Evolutionary conservation across 2,888 invertebrate genomes (phyloP), one percentile per base, ranked within the genome.

Genomic region (Drosophila pegasa): DNA sequence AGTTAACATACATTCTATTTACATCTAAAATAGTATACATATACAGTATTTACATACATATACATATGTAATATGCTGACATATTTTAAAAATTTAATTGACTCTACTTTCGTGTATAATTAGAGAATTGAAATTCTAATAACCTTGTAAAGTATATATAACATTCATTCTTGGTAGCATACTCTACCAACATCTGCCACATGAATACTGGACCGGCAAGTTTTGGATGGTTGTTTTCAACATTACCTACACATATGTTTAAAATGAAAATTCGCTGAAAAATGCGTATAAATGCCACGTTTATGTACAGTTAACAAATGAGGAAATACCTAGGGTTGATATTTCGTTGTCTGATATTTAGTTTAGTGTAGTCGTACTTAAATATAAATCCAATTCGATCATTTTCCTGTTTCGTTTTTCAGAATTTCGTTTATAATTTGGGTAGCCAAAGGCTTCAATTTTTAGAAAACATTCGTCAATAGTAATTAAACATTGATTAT

Each of bases 121-220:
- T 52, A 25, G 37, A 57, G 54, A 57, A 43, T 61, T 59, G n/a
- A 40, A 37, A 47, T 29, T 38, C n/a, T 22, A 18, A 35, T 45
- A 27, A 29, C n/a, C 10, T 31, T 18, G 29, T 63, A 48, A 29
- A 20, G 8, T 55, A 9, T 61, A 33, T 40, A 31, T 45, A 31
- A 29, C 37, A 45, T 45, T 25, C 29, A 60, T 35, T 25, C 20
- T 75, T 64, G 56, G 59, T 38, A 56, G 35, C 31, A 38, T 29
- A 8, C 2, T 48, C 29, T 60, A 64, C 67, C 55, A 70, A 64
- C 51, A 37, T 60, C 59, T 80, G 45, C 66, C 62, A 64, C 60
- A 59, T 70, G 59, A 90, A 90, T 90, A 90, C 90, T 90, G 90
- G 87, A 88, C 82, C 82, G 90, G 91, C 87, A 90, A 90, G 88